A percentile compares a stretch with the other conserved stretches of the same genome.
Evolutionary conservation across 1,140 invertebrate genomes (phyloP).

Genomic region (Caenorhabditis inopinata): DNA sequence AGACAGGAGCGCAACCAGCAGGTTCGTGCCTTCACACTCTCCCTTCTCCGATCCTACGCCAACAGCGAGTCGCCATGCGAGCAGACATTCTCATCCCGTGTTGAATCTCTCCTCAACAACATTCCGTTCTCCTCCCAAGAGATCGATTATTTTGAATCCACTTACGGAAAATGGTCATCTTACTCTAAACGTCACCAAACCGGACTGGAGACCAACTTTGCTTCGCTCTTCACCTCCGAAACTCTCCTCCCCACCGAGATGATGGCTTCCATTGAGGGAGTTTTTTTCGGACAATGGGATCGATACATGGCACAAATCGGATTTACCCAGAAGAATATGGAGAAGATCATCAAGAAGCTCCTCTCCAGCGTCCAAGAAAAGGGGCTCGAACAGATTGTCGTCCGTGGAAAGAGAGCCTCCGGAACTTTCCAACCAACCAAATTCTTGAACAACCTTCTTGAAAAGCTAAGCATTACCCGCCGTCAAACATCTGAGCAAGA

Average conservation of each 20-base stretch:
- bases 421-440: slow-evolving; percentile 34
- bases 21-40: slow-evolving; percentile 56
- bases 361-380: slow-evolving; percentile 43
- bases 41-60: slow-evolving; percentile 47
- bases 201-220: slow-evolving; percentile 47
- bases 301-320: slow-evolving; percentile 52
- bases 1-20: slow-evolving; percentile 53
- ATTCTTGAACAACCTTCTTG: slow-evolving; percentile 42
- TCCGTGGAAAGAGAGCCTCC: slow-evolving; percentile 45
- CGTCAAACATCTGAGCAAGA: slow-evolving; percentile 38
- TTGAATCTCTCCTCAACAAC: slow-evolving; percentile 30
- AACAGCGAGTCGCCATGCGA: slow-evolving; percentile 53
- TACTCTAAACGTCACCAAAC: slow-evolving; percentile 18
- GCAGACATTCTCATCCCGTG: slow-evolving; percentile 38
- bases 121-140: slow-evolving; percentile 39
- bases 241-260: slow-evolving; percentile 43
- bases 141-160: slow-evolving; percentile 48
- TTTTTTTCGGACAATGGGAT: slow-evolving; percentile 52
- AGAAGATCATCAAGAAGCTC: slow-evolving; percentile 40
- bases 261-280: slow-evolving; percentile 48
- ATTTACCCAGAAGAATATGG: slow-evolving; percentile 54
- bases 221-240: slow-evolving; percentile 55
- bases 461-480: slow-evolving; percentile 48
- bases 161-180: slow-evolving; percentile 44
- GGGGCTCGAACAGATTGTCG: slow-evolving; percentile 39